Evolutionary conservation across 2,113 vertebrate species (phyloP), one percentile per base, ranked within the genome.

Genomic region (Bubo scandiacus): DNA sequence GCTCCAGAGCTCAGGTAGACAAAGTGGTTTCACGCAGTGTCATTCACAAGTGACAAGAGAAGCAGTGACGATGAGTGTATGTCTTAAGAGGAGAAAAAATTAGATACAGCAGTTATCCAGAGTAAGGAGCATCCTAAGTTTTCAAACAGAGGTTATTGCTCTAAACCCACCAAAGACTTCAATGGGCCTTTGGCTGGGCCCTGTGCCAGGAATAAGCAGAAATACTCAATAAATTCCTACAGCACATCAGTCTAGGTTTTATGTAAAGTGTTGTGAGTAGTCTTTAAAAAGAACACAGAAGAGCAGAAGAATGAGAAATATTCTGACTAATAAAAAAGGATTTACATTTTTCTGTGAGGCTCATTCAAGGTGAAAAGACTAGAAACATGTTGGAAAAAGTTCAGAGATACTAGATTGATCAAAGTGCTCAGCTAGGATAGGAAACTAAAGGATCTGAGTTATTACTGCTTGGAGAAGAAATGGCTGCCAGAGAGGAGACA

Each of bases 311-410:
- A 65, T 1, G 2, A 93, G 63, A 89, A 94, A 78, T 38, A 87
- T 79, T 91, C 61, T 91, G 43, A 54, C 47, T 68, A 38, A 80
- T 74, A 66, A 68, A 81, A 92, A 91, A 59, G 15, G 12, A 36
- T 65, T 91, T 93, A 54, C 36, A 77, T 97, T 91, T 91, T 95
- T 87, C 81, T 59, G 20, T 85, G 92, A 87, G 94, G 88, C 80
- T 96, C 57, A 52, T 86, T 93, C 52, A 91, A 94, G 81, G 78
- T 65, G 14, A 70, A 97, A 95, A 91, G 38, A 77, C 27, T 47
- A 87, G 40, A 87, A 94, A 89, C 57, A 66, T 45, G 47, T 17
- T 95, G 86, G 83, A 68, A 94, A 92, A 89, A 61, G 68, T 95
- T 91, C 75, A 92, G 57, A 85, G 38, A 85, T 75, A 75, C 15